Evolutionary conservation across 1,140 invertebrate genomes (phyloP).

Genomic region (Ceratitis capitata): DNA sequence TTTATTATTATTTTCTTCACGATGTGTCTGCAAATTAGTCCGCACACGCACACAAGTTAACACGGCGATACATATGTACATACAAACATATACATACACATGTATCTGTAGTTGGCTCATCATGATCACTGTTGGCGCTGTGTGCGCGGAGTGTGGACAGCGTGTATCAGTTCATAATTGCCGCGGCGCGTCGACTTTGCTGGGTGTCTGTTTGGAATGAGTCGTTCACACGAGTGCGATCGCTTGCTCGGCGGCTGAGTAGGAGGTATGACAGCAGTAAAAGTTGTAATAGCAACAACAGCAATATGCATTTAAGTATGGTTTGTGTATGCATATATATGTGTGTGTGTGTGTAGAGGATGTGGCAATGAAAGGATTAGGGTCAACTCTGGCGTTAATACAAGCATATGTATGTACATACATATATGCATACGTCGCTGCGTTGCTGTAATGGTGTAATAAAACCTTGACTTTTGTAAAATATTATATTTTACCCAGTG

Average conservation of each 20-base stretch:
- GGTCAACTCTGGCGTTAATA: neutral
- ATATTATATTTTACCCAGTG: neutral
- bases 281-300: neutral
- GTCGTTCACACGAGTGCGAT: conserved; percentile 28
- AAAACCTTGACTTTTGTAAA: conserved; percentile 26
- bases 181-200: neutral
- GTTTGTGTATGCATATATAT: too few species aligned
- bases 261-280: neutral
- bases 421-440: neutral
- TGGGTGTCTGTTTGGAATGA: conserved; percentile 37
- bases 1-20: neutral
- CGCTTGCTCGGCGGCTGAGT: neutral
- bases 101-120: neutral
- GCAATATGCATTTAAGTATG: neutral
- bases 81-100: neutral
- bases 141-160: conserved; percentile 23
- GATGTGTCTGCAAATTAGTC: conserved; percentile 21
- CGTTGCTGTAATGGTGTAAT: neutral
- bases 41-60: neutral
- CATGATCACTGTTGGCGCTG: neutral
- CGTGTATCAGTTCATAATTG: conserved; percentile 33
- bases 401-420: neutral
- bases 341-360: too few species aligned
- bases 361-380: conserved; percentile 21
- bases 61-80: neutral